Evolutionary conservation across 1,140 invertebrate species (phyloP), one percentile per base, ranked within the genome.

Genomic region (Pinna nobilis): DNA sequence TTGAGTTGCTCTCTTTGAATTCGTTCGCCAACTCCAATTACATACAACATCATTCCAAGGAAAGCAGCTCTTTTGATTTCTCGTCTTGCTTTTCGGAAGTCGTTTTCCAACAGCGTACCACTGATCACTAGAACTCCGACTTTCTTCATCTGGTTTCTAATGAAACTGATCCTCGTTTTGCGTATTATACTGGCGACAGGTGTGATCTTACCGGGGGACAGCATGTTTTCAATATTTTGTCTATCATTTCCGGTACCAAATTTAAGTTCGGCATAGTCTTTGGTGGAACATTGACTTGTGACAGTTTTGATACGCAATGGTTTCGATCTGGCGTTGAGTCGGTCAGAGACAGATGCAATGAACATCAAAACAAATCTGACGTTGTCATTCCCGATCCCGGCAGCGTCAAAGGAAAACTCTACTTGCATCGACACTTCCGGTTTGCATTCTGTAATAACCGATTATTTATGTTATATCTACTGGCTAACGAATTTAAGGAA

Each of bases 381-480:
- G 37, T 70, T 70, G n/a, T 70, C 67, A 7, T 47, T 9, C 20
- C 67, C 67, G 7, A 70, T 51, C 0, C 55, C 53, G 15, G 67
- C 41, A 1, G 67, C 61, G 57, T 70, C 67, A 0, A 70, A 28
- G n/a, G 44, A 55, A 1, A 35, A 35, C 9, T 41, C 57, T 30
- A 70, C 25, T 9, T 57, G 47, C 15, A 61, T 15, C 32, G 67
- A 33, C 18, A 47, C 39, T 15, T 35, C 6, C 15, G 67, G 67
- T 35, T 32, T 20, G 23, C 67, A 70, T 11, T 33, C 67, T 70
- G 44, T 6, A 70, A 61, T 11, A 35, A 1, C 33, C 1, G 49
- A 15, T 25, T 30, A 5, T 2, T 3, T 49, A 65, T n/a, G 5
- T 15, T 49, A 60, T 20, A 35, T 35, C 57, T n/a, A 60, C 18